phyloP scores from a whole-genome alignment of 2,888 invertebrate genomes.

The Tineola bisselliella region DNA sequence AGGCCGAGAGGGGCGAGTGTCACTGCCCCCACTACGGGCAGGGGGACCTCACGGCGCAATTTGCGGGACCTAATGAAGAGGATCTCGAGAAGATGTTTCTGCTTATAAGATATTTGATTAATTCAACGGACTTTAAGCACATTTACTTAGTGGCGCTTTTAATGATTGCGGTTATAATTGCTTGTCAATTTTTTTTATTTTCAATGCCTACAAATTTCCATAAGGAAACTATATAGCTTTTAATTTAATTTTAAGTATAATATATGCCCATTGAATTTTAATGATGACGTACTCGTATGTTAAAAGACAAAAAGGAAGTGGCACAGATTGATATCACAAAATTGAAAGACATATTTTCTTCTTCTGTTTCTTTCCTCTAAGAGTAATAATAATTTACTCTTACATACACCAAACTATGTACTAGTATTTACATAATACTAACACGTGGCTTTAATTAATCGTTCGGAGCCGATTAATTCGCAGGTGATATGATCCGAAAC shows the following conservation, averaged over 20 bases:
- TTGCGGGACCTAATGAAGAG: constrained; percentile 66
- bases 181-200: too few species aligned
- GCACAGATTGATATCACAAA: too few species aligned
- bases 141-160: neutral
- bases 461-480: constrained; percentile 59
- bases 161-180: neutral
- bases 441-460: constrained; percentile 60
- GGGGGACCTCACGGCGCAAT: constrained; percentile 36
- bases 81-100: constrained; percentile 63
- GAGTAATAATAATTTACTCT: too few species aligned
- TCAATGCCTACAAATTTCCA: too few species aligned
- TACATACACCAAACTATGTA: constrained; percentile 14
- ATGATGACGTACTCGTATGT: too few species aligned
- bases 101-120: constrained; percentile 19
- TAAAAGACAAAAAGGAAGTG: too few species aligned
- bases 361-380: too few species aligned
- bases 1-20: constrained; percentile 33
- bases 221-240: too few species aligned
- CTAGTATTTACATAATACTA: constrained; percentile 23
- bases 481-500: constrained; percentile 58
- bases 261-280: too few species aligned
- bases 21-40: constrained; percentile 42
- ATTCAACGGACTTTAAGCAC: neutral
- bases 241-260: too few species aligned
- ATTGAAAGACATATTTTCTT: too few species aligned